Base-by-base conservation (phyloP, 2,888 invertebrate species). In the Matsumyia berberina region DNA sequence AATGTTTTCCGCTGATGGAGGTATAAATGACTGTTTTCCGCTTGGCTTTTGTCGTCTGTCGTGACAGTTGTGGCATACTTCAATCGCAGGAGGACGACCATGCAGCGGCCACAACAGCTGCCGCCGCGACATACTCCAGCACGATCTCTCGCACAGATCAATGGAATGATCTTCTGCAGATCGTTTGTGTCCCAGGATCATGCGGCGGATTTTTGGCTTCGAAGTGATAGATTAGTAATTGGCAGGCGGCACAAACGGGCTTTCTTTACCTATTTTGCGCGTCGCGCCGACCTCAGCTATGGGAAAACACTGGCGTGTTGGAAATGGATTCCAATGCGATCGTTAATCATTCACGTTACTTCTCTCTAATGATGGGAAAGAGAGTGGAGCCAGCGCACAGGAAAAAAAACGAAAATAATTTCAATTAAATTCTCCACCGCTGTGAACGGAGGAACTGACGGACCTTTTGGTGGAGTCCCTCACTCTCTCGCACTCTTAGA, bases 1-100 rank as follows among this genome's bases (percentile, higher is more conserved):
- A 85, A 85, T 85, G 85, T 85, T 85, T 80, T 85, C 80, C 80
- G 74, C 79, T 76, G 74, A 80, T 76, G 53, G 80, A 80, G 80
- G 80, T 85, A 80, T 85, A 85, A 85, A 80, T 85, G 85, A 85
- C 85, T 85, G 85, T 80, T 85, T 85, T 85, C 80, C 85, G 76
- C 80, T 80, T 51, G 37, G 80, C 33, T 70, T 85, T 80, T 85
- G 85, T 85, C 83, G 83, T 83, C 69, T 67, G 83, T 83, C 85
- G 85, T 74, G 85, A 85, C 85, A 80, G 70, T 85, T 85, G 85
- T 76, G 74, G 74, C 83, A 78, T 79, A 73, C 79, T 79, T 78
- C 77, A 78, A 72, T 72, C 73, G 79, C 77, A 42, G 55, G 60
- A 73, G 55, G 53, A 72, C 57, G 58, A 49, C 49, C 53, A 44